Conservation (phyloP, 2,888 invertebrate species). For the Dugesia japonica region DNA sequence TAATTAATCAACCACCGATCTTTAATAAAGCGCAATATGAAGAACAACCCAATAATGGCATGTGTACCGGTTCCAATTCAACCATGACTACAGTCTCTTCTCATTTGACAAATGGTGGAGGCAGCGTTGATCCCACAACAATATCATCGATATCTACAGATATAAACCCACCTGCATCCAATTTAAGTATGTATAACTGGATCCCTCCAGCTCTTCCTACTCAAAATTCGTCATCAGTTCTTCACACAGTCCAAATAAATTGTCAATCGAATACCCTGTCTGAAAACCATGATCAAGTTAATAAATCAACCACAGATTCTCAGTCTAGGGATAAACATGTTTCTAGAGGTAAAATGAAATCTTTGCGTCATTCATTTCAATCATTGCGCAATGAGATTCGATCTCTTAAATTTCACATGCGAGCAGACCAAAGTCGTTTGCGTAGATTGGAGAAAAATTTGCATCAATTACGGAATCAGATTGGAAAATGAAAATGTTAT, state of each 20-base stretch:
- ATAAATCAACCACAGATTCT: neutral
- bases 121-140: neutral
- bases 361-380: neutral
- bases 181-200: neutral
- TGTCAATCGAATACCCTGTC: neutral
- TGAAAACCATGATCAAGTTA: neutral
- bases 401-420: conserved; percentile 4
- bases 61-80: neutral
- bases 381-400: neutral
- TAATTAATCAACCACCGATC: neutral
- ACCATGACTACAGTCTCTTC: neutral
- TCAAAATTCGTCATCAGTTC: neutral
- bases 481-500: neutral
- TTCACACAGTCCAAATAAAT: neutral
- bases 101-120: neutral
- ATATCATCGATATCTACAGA: neutral
- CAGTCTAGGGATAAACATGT: neutral
- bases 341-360: neutral
- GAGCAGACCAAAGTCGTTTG: neutral
- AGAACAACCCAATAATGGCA: no score
- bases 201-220: neutral
- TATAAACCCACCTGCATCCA: neutral
- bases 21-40: neutral
- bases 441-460: neutral
- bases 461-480: neutral